Evolutionary conservation across 2,888 invertebrate genomes (phyloP).

Genomic region (Omphaloscelis lunosa): DNA sequence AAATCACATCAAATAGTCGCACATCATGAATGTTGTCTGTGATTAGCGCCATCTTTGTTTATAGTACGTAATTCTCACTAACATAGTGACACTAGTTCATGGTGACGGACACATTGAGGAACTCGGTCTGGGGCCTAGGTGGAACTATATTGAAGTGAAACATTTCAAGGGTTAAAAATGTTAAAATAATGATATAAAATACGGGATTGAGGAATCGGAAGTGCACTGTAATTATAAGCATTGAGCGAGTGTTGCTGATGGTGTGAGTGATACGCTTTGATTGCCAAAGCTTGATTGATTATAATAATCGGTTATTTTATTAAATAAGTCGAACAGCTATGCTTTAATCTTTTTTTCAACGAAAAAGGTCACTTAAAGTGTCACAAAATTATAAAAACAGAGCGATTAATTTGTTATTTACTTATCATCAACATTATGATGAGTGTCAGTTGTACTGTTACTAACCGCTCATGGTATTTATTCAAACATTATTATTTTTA

Average conservation of each 20-base stretch:
- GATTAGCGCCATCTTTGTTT: constrained; percentile 67
- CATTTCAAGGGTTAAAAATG: constrained; percentile 59
- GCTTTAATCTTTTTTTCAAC: constrained; percentile 76
- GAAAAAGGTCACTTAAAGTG: constrained; percentile 85
- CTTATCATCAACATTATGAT: constrained; percentile 20
- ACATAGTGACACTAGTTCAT: constrained; percentile 40
- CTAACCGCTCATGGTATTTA: constrained; percentile 36
- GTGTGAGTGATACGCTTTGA: constrained; percentile 78
- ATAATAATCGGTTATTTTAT: constrained; percentile 67
- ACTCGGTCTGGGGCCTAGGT: constrained; percentile 30
- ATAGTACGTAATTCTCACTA: constrained; percentile 50
- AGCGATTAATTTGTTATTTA: constrained; percentile 60
- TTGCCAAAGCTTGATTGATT: constrained; percentile 78
- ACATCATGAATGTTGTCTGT: constrained; percentile 50
- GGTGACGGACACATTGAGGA: constrained; percentile 28
- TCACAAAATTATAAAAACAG: constrained; percentile 73
- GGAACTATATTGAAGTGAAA: constrained; percentile 63
- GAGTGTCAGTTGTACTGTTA: constrained; percentile 20
- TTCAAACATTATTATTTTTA: constrained; percentile 50
- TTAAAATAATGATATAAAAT: constrained; percentile 47
- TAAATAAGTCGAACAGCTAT: constrained; percentile 66
- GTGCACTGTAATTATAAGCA: constrained; percentile 68
- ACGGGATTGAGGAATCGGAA: constrained; percentile 65
- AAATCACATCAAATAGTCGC: constrained; percentile 47
- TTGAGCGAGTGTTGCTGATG: constrained; percentile 65